Evolutionary conservation across 1,140 invertebrate genomes (phyloP), one percentile per base, ranked within the genome.

Genomic region (Helicoverpa zea): DNA sequence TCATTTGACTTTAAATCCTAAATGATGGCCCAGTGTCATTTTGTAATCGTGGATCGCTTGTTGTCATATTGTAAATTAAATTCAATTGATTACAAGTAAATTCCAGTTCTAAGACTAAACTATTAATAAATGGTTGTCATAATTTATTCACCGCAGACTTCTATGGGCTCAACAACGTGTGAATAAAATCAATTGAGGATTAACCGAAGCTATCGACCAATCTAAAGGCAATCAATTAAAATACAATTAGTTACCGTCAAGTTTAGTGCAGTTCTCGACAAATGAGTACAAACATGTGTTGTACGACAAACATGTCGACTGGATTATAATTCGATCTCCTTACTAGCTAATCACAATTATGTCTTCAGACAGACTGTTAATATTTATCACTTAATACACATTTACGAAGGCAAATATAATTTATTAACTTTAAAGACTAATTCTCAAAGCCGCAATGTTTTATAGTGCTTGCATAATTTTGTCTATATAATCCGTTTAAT

Each of bases 201-300:
- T 47, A 30, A 70, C 7, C 14, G 18, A n/a, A 56, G 13, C 10
- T 30, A 56, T 54, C 49, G 18, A 30, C 51, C 14, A 30, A 29
- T 54, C 43, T 72, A 56, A 54, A 3, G 43, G n/a, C 29, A 35
- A 51, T 23, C 54, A 75, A 75, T 75, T 59, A 75, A 75, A 75
- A 75, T 72, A 72, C 35, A 75, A 59, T 59, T 35, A 75, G 12
- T 75, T 75, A 49, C 47, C n/a, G 35, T 61, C 72, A 61, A 18
- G 11, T 61, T 23, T 23, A 18, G 54, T 23, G 23, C 23, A 16
- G 10, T 18, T 14, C 18, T 10, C 16, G 54, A 75, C 73, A 61
- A 49, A 75, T 61, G 49, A 75, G 56, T 61, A 61, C 56, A 61
- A 61, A 35, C 54, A 61, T 61, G 56, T 49, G 30, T 59, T 70